Conservation (phyloP, 1,140 invertebrate genomes). For the Calephelis virginiensis region DNA sequence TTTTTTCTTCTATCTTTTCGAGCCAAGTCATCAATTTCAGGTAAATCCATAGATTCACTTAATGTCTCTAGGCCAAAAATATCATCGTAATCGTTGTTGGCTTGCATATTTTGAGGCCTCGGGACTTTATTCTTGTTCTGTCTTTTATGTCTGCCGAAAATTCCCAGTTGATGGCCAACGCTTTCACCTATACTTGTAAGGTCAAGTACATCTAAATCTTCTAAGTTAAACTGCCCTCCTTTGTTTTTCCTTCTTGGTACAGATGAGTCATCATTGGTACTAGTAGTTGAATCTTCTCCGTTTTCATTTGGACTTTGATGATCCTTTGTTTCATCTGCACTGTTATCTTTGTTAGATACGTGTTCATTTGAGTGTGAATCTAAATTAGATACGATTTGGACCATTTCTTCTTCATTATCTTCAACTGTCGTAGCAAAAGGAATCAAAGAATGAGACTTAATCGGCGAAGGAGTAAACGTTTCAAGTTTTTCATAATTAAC, state of each 20-base stretch:
- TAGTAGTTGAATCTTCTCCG: conserved; percentile 21
- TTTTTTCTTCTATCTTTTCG: conserved; percentile 69
- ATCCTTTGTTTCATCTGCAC: conserved; percentile 45
- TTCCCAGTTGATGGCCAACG: conserved; percentile 64
- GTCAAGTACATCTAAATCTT: conserved; percentile 68
- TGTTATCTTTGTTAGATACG: conserved; percentile 38
- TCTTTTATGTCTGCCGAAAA: conserved; percentile 62
- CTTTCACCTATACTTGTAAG: conserved; percentile 67
- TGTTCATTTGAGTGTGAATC: conserved; percentile 59
- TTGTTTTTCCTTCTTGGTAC: conserved; percentile 58
- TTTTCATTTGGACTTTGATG: conserved; percentile 27
- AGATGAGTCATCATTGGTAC: conserved; percentile 43
- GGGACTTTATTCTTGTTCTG: conserved; percentile 54
- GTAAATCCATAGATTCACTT: conserved; percentile 49
- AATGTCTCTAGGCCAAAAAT: conserved; percentile 48
- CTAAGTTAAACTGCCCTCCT: conserved; percentile 47
- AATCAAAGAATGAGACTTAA: conserved; percentile 50
- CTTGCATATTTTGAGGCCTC: conserved; percentile 42
- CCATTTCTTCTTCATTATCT: conserved; percentile 53
- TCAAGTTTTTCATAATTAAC: conserved; percentile 58
- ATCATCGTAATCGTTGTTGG: conserved; percentile 54
- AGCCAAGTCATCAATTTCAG: conserved; percentile 48
- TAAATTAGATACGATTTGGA: conserved; percentile 62
- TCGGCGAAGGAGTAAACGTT: conserved; percentile 49
- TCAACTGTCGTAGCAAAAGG: conserved; percentile 42